Base-by-base conservation (phyloP, 2,797 vertebrate genomes). In the Toxotes lorentzi region DNA sequence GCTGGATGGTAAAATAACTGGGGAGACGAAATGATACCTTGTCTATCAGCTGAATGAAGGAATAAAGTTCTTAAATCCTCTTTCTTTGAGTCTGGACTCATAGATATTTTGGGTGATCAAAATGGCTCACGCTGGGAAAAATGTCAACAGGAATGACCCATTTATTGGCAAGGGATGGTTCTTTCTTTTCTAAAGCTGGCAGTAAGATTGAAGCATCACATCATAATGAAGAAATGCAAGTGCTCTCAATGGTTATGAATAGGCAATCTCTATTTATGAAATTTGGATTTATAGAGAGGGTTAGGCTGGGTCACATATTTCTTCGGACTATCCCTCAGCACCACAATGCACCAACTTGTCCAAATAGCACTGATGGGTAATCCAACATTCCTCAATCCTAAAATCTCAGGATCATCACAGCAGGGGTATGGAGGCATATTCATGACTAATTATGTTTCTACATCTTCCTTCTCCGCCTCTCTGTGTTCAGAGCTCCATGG, bases 401-500 rank as follows among this genome's bases (percentile, higher is more conserved):
- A 93, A 94, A 92, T 89, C 87, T 91, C 58, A n/a, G 94, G 94
- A 92, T 92, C 90, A 93, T 94, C 93, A 83, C 93, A 90, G 85
- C 89, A 87, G 90, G 94, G 89, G 92, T 57, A 88, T 65, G 60
- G 82, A 86, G 86, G 86, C 86, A 92, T 91, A 94, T 94, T 95
- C 92, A 92, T 86, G 89, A 86, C 89, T 94, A 94, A 93, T 94
- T 91, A 94, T 91, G 94, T 92, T 88, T 91, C 88, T 92, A 93
- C 92, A 92, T 93, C 88, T 88, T 82, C 68, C 82, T 85, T 70
- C 88, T 90, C 83, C 73, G 84, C 88, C 90, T 90, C 80, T 91
- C 79, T 90, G 87, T 89, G 80, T 84, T 83, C 86, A 84, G 75
- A 92, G 88, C 88, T 90, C 89, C 73, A 82, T 89, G 82, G 82